Conservation (phyloP, 2,113 vertebrate genomes). For the Lepus europaeus region DNA sequence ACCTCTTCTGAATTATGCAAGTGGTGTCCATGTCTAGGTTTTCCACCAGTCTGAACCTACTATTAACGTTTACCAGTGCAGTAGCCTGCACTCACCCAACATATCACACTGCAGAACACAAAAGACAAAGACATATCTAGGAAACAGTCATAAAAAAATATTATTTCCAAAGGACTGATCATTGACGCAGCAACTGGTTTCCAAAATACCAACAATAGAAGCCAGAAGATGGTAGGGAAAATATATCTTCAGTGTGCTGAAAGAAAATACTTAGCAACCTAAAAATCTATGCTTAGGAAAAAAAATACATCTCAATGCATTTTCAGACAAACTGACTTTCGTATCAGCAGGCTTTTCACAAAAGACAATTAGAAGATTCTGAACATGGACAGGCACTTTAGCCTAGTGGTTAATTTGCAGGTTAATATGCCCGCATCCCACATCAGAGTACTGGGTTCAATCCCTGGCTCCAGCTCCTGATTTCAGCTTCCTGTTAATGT, state of each 20-base stretch:
- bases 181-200: background rate
- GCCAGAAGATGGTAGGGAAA: background rate
- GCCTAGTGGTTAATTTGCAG: too few species aligned
- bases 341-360: background rate
- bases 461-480: too few species aligned
- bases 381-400: background rate
- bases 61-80: background rate
- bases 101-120: background rate
- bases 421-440: too few species aligned
- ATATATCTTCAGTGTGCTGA: background rate
- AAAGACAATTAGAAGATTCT: slow-evolving; percentile 46
- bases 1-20: slow-evolving; percentile 4
- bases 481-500: too few species aligned
- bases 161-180: slow-evolving; percentile 35
- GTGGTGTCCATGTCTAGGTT: background rate
- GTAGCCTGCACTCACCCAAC: too few species aligned
- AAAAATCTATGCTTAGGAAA: background rate
- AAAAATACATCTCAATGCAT: background rate
- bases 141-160: background rate
- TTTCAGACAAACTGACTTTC: slow-evolving; percentile 4
- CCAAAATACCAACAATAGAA: background rate
- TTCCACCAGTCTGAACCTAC: background rate
- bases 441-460: too few species aligned
- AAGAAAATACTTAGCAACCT: background rate
- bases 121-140: slow-evolving; percentile 56